Base-by-base conservation (phyloP, 2,888 invertebrate genomes). In the Linnaemya vulpina region DNA sequence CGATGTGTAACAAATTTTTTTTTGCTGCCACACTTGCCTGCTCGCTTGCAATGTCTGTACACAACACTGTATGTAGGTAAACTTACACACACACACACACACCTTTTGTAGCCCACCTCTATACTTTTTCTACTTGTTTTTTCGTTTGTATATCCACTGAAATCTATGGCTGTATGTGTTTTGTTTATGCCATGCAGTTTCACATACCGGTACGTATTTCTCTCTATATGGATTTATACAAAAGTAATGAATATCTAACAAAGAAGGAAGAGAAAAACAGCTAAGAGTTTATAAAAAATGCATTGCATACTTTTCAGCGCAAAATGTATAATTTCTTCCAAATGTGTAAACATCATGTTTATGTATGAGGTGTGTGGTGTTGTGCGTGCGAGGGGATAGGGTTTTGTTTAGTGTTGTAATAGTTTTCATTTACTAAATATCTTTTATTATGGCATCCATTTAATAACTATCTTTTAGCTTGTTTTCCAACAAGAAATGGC, bases 261-360 rank as follows among this genome's bases (percentile, higher is more conserved):
- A 53, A 55, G 11, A 58, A 40, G 62, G 40, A 68, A 76, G 30
- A 65, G 67, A 58, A 74, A 68, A 60, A 51, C 5, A 53, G 43
- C n/a, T 15, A 38, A 22, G 30, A n/a, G 25, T 63, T 76, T 76
- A 76, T 63, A 53, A 75, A 82, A 73, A 75, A 78, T 78, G 51
- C 55, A 86, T 76, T 73, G 86, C 82, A 84, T 86, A 84, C 81
- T 82, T 84, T 81, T 84, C 70, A 84, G 70, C 77, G 75, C 46
- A 74, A 67, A 58, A 73, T 55, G 35, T 65, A 30, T 46, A 20
- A 22, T 73, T 60, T 60, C 40, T 43, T 65, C 71, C 53, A 17
- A 40, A 25, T 46, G 60, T 55, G 10, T 49, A 55, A 40, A 53
- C 38, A 67, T 22, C 43, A 58, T 67, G 43, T 60, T 70, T 65